phyloP scores from a whole-genome alignment of 2,797 vertebrate species.

The Sebastes kiyomatsui region DNA sequence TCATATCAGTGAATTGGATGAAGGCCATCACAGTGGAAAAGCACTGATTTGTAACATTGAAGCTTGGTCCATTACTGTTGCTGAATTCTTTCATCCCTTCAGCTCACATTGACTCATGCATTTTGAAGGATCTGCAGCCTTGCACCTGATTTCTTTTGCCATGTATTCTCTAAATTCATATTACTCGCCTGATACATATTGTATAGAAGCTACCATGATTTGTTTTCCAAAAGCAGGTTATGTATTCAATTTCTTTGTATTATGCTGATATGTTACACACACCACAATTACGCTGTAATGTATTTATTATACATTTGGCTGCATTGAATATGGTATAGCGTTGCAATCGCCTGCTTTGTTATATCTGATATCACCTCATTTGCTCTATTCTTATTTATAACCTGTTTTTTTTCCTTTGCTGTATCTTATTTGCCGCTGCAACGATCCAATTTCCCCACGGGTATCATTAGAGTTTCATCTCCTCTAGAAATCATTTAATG shows the following conservation, averaged over 20 bases:
- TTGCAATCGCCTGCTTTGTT: constrained; percentile 22
- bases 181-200: neutral
- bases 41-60: constrained; percentile 7
- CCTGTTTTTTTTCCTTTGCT: constrained; percentile 24
- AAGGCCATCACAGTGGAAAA: neutral
- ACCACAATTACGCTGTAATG: neutral
- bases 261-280: neutral
- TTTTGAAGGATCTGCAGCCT: neutral
- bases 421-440: constrained; percentile 55
- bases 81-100: neutral
- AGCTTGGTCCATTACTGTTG: constrained; percentile 4
- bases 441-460: constrained; percentile 47
- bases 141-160: neutral
- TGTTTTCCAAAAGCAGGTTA: neutral
- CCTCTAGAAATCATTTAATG: constrained; percentile 59
- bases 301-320: neutral
- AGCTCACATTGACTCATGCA: neutral
- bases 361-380: constrained; percentile 30
- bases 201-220: neutral
- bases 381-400: constrained; percentile 48
- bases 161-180: neutral
- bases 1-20: neutral
- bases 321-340: neutral
- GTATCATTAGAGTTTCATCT: constrained; percentile 59
- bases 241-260: neutral